Evolutionary conservation across 2,888 invertebrate genomes (phyloP).

Genomic region (Acleris cristana): DNA sequence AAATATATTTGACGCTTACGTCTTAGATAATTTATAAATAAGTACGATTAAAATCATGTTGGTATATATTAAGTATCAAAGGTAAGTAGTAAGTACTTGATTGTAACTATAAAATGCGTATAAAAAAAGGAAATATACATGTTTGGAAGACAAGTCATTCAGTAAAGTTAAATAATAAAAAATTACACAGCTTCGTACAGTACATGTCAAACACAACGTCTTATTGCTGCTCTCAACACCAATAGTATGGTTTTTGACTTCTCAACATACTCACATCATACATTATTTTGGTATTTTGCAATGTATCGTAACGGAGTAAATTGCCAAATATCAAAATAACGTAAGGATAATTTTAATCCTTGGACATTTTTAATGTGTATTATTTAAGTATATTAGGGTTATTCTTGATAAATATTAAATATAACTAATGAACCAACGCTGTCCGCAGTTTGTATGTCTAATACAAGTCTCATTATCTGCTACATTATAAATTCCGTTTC

Average conservation of each 20-base stretch:
- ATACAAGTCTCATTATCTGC: constrained; percentile 22
- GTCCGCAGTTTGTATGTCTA: constrained; percentile 1
- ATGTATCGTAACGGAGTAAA: no score
- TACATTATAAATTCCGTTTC: constrained; percentile 21
- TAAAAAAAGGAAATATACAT: not conserved
- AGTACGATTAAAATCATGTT: not conserved
- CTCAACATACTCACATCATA: no score
- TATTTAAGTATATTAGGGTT: no score
- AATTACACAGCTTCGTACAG: not conserved
- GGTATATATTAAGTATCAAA: no score
- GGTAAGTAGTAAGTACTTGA: not conserved
- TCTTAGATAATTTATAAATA: not conserved
- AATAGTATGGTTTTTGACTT: no score
- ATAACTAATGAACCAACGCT: not conserved
- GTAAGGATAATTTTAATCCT: no score
- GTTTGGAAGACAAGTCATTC: constrained; percentile 28
- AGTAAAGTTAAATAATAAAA: not conserved
- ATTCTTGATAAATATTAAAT: not conserved
- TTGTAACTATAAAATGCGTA: not conserved
- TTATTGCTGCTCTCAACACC: no score
- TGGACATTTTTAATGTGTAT: no score
- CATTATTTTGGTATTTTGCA: no score
- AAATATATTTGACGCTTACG: not conserved
- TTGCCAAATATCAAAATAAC: no score
- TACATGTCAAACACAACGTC: no score